phyloP scores from a whole-genome alignment of 1,140 invertebrate species.

The Eumaeus atala region DNA sequence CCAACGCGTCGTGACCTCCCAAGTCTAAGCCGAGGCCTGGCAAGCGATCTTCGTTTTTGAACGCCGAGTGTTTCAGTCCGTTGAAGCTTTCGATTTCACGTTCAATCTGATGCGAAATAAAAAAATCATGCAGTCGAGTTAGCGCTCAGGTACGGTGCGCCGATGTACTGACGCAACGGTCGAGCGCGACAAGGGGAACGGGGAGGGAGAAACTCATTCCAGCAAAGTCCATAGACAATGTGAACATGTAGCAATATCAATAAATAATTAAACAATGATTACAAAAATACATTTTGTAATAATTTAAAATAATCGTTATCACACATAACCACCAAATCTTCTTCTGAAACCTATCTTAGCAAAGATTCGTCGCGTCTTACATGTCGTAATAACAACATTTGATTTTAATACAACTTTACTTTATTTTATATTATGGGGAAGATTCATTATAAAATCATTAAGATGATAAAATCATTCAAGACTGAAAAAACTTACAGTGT shows the following conservation, averaged over 20 bases:
- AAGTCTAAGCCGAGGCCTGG: slow-evolving; percentile 52
- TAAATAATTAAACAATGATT: background rate
- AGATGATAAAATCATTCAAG: background rate
- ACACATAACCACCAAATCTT: too few species aligned
- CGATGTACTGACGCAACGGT: too few species aligned
- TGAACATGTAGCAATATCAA: too few species aligned
- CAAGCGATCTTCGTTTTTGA: slow-evolving; percentile 58
- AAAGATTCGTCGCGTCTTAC: too few species aligned
- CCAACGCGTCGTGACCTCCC: slow-evolving; percentile 42
- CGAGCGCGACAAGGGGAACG: too few species aligned
- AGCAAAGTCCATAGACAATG: too few species aligned
- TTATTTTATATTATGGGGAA: too few species aligned
- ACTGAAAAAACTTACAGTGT: slow-evolving; percentile 33
- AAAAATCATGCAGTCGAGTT: too few species aligned
- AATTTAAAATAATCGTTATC: background rate
- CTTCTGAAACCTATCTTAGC: too few species aligned
- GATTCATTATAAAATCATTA: background rate
- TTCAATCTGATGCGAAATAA: slow-evolving; percentile 44
- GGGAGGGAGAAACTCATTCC: too few species aligned
- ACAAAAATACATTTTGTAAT: background rate
- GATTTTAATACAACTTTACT: too few species aligned
- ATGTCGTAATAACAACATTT: background rate
- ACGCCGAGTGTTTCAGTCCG: slow-evolving; percentile 52
- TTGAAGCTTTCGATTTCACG: slow-evolving; percentile 66
- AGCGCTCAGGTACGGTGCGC: too few species aligned